These are phyloP conservation scores for Drosophila kohkoa DNA, from an alignment of 1,140 invertebrate species.

Conservation along the genomic window DNA sequence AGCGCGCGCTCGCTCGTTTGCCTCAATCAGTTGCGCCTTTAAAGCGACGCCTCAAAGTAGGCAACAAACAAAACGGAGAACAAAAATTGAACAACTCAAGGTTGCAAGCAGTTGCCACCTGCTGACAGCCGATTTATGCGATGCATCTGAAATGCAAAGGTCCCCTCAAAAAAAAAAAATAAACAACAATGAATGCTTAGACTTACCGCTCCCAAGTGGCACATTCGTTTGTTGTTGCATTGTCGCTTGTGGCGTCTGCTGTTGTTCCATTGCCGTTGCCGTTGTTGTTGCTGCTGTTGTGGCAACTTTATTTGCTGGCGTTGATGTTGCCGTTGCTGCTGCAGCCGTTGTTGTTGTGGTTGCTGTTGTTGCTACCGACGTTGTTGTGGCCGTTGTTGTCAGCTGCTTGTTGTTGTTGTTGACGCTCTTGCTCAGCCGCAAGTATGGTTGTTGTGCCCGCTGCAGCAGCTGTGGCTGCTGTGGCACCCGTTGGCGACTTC, in stretches of 20 bases:
- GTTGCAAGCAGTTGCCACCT: slow-evolving; percentile 23
- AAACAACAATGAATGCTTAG: slow-evolving; percentile 11
- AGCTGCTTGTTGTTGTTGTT: slow-evolving; percentile 43
- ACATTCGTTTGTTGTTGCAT: slow-evolving; percentile 69
- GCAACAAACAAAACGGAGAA: slow-evolving; percentile 31
- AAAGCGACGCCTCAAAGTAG: slow-evolving; percentile 44
- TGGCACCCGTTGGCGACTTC: slow-evolving; percentile 44
- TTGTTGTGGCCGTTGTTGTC: slow-evolving; percentile 31
- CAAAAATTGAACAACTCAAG: slow-evolving; percentile 29
- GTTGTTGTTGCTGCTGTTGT: slow-evolving; percentile 47
- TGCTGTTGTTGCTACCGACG: slow-evolving; percentile 31
- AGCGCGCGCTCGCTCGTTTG: not conserved
- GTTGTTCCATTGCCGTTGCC: slow-evolving; percentile 42
- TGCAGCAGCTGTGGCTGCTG: slow-evolving; percentile 37
- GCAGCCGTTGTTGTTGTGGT: slow-evolving; percentile 35
- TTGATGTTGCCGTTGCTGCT: slow-evolving; percentile 35
- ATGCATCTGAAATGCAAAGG: slow-evolving; percentile 55
- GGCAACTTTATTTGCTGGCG: slow-evolving; percentile 67
- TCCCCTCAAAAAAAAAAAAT: not conserved
- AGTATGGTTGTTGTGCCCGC: slow-evolving; percentile 59
- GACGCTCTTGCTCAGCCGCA: slow-evolving; percentile 68
- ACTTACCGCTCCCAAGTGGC: slow-evolving; percentile 84
- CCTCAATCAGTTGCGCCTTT: slow-evolving; percentile 10
- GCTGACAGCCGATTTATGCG: slow-evolving; percentile 60
- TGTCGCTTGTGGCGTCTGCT: slow-evolving; percentile 5